Conservation (phyloP, 2,888 invertebrate genomes). For the Orchestes rusci region DNA sequence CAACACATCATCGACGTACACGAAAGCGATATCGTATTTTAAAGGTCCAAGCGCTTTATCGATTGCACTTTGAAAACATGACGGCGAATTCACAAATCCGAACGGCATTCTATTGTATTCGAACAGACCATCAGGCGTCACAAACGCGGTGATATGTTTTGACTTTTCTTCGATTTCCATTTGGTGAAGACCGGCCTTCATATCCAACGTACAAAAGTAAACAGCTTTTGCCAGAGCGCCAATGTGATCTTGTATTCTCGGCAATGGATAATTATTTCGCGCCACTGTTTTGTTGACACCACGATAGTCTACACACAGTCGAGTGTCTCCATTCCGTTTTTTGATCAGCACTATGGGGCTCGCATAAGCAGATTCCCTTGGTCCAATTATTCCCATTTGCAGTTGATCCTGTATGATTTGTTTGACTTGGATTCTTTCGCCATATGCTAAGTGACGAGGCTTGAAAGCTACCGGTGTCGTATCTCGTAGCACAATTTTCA, state of each 20-base stretch:
- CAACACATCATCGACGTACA: conserved; percentile 21
- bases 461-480: neutral
- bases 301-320: neutral
- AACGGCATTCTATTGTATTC: conserved; percentile 18
- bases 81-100: conserved; percentile 13
- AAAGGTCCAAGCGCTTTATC: conserved; percentile 22
- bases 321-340: neutral
- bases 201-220: conserved; percentile 29
- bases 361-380: neutral
- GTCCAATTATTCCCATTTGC: neutral
- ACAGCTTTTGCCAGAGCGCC: conserved; percentile 21
- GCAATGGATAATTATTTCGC: conserved; percentile 26
- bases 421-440: neutral
- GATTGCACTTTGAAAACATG: no score
- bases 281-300: neutral
- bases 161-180: no score
- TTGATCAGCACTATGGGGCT: neutral
- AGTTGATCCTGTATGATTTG: neutral
- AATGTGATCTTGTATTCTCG: conserved; percentile 33
- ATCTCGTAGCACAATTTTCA: neutral
- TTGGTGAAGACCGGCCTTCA: conserved; percentile 29
- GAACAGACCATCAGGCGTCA: conserved; percentile 19
- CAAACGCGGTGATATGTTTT: conserved; percentile 28
- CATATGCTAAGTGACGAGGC: neutral
- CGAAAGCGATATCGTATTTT: conserved; percentile 21